Evolutionary conservation across 2,113 vertebrate genomes (phyloP).

Genomic region (Emydocephalus ijimae): DNA sequence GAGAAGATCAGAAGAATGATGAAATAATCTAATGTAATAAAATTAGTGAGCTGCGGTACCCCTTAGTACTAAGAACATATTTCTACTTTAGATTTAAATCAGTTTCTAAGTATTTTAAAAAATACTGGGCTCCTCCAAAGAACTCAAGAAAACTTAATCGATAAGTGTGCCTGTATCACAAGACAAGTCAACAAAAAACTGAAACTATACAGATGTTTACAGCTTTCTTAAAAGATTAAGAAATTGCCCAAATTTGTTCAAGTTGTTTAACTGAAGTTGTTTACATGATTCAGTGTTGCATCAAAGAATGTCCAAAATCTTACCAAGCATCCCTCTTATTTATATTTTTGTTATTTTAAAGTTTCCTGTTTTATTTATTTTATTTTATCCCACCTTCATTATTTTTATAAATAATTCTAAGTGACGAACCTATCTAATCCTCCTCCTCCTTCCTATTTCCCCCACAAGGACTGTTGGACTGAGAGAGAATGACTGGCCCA

Average conservation of each 20-base stretch:
- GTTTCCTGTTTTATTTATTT: not conserved
- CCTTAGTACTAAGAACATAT: not conserved
- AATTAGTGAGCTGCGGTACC: not conserved
- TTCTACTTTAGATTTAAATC: not conserved
- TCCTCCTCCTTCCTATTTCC: not conserved
- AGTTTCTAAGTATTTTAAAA: not conserved
- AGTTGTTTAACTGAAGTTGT: not conserved
- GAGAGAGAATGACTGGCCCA: not conserved
- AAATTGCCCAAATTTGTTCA: not conserved
- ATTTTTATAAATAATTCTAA: not conserved
- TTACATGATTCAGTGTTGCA: not conserved
- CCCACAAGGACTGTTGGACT: not conserved
- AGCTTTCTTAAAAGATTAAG: not conserved
- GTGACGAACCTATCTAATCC: not conserved
- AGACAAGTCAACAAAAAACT: not conserved
- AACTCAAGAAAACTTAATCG: not conserved
- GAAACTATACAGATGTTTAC: not conserved
- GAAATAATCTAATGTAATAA: constrained; percentile 7
- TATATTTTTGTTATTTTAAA: not conserved
- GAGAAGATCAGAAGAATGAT: accelerated
- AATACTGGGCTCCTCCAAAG: not conserved
- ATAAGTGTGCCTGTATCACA: not conserved
- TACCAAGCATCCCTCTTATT: not conserved
- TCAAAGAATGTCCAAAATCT: not conserved
- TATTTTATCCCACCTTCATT: not conserved